These are phyloP conservation scores for Aromia moschata DNA, from an alignment of 2,888 invertebrate genomes.

Conservation along the genomic window DNA sequence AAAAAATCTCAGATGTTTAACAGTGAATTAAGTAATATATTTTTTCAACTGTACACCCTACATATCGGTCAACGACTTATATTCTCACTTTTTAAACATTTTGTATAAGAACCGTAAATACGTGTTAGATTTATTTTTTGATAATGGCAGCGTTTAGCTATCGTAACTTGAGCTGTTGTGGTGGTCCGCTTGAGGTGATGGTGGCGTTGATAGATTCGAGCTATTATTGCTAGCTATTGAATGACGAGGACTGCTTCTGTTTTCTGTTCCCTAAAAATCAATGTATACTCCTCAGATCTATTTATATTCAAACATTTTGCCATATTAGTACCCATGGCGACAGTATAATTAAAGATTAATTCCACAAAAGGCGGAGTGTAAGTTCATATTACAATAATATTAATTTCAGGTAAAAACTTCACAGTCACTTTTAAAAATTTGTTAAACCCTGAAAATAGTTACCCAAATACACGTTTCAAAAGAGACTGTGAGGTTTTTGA, in stretches of 20 bases:
- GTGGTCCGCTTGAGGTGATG: slow-evolving; percentile 73
- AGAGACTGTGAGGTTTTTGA: too few species aligned
- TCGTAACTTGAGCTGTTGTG: slow-evolving; percentile 74
- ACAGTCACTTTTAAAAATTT: too few species aligned
- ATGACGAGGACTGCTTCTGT: slow-evolving; percentile 70
- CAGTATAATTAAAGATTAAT: too few species aligned
- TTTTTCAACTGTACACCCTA: slow-evolving; percentile 30
- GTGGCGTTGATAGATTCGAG: slow-evolving; percentile 77
- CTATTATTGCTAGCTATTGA: slow-evolving; percentile 80
- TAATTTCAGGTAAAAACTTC: too few species aligned
- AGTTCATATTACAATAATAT: too few species aligned
- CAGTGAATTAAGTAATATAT: slow-evolving; percentile 17
- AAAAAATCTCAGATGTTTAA: slow-evolving; percentile 22
- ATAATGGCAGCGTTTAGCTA: slow-evolving; percentile 62
- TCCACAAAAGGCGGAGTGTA: too few species aligned
- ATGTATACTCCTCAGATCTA: too few species aligned
- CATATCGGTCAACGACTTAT: slow-evolving; percentile 32
- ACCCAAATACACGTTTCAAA: too few species aligned
- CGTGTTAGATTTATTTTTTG: slow-evolving; percentile 20
- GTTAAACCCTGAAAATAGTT: too few species aligned
- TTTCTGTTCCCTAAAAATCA: slow-evolving; percentile 59
- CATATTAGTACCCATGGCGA: too few species aligned
- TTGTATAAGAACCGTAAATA: slow-evolving; percentile 16
- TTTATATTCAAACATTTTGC: too few species aligned
- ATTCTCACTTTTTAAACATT: slow-evolving; percentile 29